These are phyloP conservation scores for Eupristina koningsbergeri DNA, from an alignment of 1,140 invertebrate species.

Conservation along the genomic window DNA sequence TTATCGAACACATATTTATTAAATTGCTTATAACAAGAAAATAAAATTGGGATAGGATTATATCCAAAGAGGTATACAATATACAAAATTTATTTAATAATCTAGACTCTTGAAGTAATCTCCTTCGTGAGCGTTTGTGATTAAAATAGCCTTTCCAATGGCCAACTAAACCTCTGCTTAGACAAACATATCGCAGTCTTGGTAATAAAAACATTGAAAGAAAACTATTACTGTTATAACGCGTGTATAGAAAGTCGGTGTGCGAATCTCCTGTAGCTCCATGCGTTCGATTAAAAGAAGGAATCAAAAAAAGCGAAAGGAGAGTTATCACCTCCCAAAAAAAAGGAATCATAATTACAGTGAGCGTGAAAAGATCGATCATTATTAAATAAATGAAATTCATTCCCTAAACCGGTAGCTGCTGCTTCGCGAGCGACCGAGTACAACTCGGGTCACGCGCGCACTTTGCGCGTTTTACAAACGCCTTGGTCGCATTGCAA, in stretches of 20 bases:
- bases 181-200: constrained; percentile 70
- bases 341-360: constrained; percentile 44
- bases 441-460: constrained; percentile 33
- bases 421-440: constrained; percentile 17
- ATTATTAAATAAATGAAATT: constrained; percentile 44
- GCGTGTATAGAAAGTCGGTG: constrained; percentile 26
- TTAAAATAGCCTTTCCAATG: constrained; percentile 85
- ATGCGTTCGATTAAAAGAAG: constrained; percentile 48
- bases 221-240: constrained; percentile 38
- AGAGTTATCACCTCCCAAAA: constrained; percentile 29
- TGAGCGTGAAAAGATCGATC: constrained; percentile 37
- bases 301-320: constrained; percentile 52
- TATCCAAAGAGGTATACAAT: constrained; percentile 36
- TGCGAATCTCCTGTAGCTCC: constrained; percentile 38
- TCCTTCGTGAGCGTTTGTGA: constrained; percentile 81
- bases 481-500: constrained; percentile 49
- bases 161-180: constrained; percentile 81
- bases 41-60: constrained; percentile 25
- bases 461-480: constrained; percentile 37
- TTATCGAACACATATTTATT: constrained; percentile 33
- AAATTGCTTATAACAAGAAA: constrained; percentile 41
- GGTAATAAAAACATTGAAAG: constrained; percentile 60
- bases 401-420: constrained; percentile 44
- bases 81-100: constrained; percentile 55
- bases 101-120: constrained; percentile 59